phyloP scores from a whole-genome alignment of 2,797 vertebrate species.

The Gymnothorax reevesii region DNA sequence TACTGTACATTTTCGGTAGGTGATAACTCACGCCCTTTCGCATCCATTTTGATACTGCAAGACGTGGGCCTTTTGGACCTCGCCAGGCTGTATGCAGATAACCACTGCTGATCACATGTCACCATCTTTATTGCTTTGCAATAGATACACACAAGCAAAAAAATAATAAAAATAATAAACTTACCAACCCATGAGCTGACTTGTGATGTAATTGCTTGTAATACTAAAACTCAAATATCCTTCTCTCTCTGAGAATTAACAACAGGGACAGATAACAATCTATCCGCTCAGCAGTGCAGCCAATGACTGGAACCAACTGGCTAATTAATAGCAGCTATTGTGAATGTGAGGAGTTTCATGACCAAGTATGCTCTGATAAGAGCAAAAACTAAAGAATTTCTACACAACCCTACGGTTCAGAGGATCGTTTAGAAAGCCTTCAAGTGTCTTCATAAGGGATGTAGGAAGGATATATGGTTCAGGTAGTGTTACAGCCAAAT shows the following conservation, averaged over 20 bases:
- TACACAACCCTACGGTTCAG: neutral
- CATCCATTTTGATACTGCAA: neutral
- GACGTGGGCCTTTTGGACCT: neutral
- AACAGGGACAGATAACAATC: neutral
- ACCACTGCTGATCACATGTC: neutral
- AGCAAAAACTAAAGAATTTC: neutral
- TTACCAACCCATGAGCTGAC: neutral
- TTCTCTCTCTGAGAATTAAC: neutral
- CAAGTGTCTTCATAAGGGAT: neutral
- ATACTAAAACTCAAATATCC: neutral
- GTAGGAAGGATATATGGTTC: neutral
- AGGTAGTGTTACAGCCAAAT: neutral
- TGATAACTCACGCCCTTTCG: neutral
- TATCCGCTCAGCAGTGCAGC: neutral
- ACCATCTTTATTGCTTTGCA: conserved; percentile 32
- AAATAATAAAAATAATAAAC: neutral
- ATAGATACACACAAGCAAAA: neutral
- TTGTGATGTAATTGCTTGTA: neutral
- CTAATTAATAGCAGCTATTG: conserved; percentile 3
- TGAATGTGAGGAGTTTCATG: neutral
- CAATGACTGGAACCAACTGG: neutral
- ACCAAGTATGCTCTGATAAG: neutral
- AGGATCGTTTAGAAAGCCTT: neutral
- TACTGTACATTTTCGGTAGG: neutral
- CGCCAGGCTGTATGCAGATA: conserved; percentile 9